These are phyloP conservation scores for Panthera uncia DNA, from an alignment of 2,113 vertebrate species.

Conservation along the genomic window DNA sequence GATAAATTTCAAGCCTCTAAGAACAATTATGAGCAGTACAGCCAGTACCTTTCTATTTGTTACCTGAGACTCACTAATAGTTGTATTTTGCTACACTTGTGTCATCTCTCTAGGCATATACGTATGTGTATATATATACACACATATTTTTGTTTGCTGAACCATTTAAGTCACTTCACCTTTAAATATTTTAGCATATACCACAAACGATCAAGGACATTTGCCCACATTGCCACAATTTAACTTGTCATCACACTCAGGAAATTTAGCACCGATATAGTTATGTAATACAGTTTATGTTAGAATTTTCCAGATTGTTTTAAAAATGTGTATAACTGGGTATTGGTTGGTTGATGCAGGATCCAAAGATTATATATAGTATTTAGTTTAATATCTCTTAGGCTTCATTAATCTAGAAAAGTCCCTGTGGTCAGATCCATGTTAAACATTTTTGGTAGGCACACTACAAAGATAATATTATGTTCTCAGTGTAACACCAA, in stretches of 20 bases:
- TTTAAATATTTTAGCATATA: background rate
- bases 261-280: background rate
- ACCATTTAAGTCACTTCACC: background rate
- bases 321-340: background rate
- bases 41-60: background rate
- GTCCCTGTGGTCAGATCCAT: background rate
- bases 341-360: background rate
- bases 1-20: background rate
- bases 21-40: background rate
- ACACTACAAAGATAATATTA: background rate
- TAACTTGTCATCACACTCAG: background rate
- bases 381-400: background rate
- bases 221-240: background rate
- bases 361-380: background rate
- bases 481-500: background rate
- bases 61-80: background rate
- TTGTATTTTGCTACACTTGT: background rate
- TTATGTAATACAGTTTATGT: background rate
- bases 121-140: background rate
- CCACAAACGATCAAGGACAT: background rate
- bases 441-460: background rate
- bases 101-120: background rate
- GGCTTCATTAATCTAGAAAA: background rate
- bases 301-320: background rate
- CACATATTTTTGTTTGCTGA: background rate